Evolutionary conservation across 2,113 vertebrate species (phyloP).

Genomic region (Parotia lawesii): DNA sequence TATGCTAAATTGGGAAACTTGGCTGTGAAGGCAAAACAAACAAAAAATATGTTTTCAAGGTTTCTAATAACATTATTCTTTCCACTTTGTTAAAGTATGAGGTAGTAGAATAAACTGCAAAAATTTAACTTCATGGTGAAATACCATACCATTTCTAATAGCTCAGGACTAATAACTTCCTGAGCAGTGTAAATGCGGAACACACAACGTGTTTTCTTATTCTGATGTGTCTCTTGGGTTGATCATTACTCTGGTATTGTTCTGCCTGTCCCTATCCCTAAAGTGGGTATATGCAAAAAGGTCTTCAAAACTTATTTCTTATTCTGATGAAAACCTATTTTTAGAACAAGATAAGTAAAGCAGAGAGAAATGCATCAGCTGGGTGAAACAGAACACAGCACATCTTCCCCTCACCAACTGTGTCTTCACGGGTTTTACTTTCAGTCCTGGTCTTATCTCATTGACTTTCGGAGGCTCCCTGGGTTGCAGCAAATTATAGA

Average conservation of each 20-base stretch:
- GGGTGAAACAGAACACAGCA: not conserved
- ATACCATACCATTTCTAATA: not conserved
- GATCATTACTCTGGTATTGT: not conserved
- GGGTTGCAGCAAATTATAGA: conserved; percentile 27
- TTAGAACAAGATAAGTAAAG: not conserved
- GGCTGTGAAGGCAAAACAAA: not conserved
- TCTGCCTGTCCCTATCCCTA: not conserved
- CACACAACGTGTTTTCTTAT: not conserved
- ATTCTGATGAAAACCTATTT: not conserved
- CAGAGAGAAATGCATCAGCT: not conserved
- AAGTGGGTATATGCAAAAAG: not conserved
- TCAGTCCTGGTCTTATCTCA: not conserved
- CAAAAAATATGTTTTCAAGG: not conserved
- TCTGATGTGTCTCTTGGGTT: not conserved
- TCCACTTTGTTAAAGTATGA: not conserved
- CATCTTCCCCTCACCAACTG: not conserved
- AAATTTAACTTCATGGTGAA: not conserved
- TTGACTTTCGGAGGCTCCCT: not conserved
- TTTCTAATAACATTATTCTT: not conserved
- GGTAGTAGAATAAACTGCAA: not conserved
- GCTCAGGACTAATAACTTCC: not conserved
- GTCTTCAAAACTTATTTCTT: not conserved
- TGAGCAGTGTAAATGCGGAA: not conserved
- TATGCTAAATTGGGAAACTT: not conserved
- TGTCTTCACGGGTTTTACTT: not conserved